Evolutionary conservation across 2,113 vertebrate genomes (phyloP).

Genomic region (Meleagris gallopavo): DNA sequence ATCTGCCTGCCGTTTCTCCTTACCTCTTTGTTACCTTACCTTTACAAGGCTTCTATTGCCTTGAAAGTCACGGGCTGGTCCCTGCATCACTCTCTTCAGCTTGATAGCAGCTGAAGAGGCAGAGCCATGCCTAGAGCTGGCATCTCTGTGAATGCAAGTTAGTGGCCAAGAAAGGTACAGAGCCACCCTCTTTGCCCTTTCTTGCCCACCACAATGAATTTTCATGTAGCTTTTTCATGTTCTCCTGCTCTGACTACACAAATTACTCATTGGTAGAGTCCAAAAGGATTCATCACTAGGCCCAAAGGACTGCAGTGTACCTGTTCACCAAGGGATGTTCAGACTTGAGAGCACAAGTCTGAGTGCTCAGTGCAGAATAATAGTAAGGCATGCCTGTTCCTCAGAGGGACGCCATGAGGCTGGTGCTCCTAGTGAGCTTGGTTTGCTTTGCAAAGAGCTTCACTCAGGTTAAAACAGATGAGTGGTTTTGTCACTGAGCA

Average conservation of each 20-base stretch:
- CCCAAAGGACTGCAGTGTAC: not conserved
- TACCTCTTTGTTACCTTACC: not conserved
- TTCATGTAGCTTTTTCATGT: not conserved
- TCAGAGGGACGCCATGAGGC: not conserved
- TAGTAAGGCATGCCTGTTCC: not conserved
- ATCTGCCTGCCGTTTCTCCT: not conserved
- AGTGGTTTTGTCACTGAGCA: not conserved
- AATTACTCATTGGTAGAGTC: not conserved
- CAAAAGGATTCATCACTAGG: not conserved
- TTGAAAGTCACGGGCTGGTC: not conserved
- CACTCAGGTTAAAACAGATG: not conserved
- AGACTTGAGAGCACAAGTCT: not conserved
- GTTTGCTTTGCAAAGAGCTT: not conserved
- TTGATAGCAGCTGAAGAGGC: not conserved
- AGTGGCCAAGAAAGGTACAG: not conserved
- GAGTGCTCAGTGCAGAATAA: not conserved
- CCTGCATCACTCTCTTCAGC: not conserved
- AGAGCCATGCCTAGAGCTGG: not conserved
- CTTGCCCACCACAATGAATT: not conserved
- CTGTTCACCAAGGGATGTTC: accelerated
- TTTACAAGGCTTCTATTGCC: not conserved
- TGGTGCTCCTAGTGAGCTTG: not conserved
- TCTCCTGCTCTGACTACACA: not conserved
- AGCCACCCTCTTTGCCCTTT: not conserved
- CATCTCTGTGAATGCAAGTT: not conserved